Base-by-base conservation (phyloP, 2,797 vertebrate species). In the Sphenopsis melanotis region DNA sequence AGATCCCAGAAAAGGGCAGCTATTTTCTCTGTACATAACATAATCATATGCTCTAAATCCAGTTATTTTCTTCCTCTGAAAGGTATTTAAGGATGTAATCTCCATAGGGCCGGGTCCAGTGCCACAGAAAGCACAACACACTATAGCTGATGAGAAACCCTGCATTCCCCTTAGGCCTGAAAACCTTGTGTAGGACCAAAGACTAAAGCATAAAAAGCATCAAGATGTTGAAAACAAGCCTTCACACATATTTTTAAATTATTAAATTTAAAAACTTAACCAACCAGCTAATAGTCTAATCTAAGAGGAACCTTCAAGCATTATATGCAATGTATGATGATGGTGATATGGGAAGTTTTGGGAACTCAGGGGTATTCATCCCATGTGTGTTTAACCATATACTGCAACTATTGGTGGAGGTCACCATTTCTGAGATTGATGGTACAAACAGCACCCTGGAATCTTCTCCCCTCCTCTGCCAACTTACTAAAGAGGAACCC, bases 61-160 rank as follows among this genome's bases (percentile, higher is more conserved):
- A 57, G 61, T 56, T 72, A 83, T 87, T 55, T 74, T 94, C 79
- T 92, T 89, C 70, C 80, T 96, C 42, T 85, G 92, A 91, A 92
- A 96, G 12, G 29, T 95, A 96, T 79, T 94, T 78, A 93, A 77
- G 87, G 89, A 93, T 87, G 76, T 63, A 57, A 95, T 90, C 74
- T 75, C 92, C 77, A 37, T 12, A 64, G 10, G 27, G 52, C 37
- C 32, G 15, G 16, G n/a, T 30, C 60, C 64, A 26, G 15, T 59
- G 56, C 44, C 69, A 77, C 7, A 1, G 1, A 30, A 87, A 66
- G 21, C 2, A 10, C 63, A 81, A 41, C 30, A 77, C 46, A 34
- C 0, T 8, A 11, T 4, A 53, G 32, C 29, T 29, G 16, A 4
- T 6, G 7, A 69, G 34, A 84, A 91, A 69, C 9, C 20, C 37